These are phyloP conservation scores for Sycobia sp. DNA, from an alignment of 1,140 invertebrate genomes.

Conservation along the genomic window DNA sequence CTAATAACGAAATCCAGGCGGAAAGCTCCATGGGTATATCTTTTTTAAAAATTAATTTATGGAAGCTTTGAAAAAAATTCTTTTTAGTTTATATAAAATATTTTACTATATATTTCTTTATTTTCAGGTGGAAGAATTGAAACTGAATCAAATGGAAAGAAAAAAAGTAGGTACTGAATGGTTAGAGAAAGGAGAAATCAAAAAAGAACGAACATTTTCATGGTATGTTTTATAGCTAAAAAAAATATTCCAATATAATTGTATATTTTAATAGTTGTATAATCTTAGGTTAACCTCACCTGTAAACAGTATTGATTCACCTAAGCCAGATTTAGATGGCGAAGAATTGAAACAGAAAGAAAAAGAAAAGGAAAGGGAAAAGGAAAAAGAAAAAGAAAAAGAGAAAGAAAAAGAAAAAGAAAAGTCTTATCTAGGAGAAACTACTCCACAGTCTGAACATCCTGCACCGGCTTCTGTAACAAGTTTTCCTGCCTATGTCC, in stretches of 20 bases:
- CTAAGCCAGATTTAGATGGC: slow-evolving; percentile 43
- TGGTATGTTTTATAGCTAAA: slow-evolving; percentile 35
- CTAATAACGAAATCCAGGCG: slow-evolving; percentile 46
- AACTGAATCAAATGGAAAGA: slow-evolving; percentile 56
- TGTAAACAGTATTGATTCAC: slow-evolving; percentile 35
- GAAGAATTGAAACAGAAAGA: slow-evolving; percentile 48
- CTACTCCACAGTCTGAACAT: slow-evolving; percentile 33
- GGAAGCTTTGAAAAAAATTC: not conserved
- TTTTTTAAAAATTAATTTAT: not conserved
- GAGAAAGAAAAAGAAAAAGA: slow-evolving; percentile 49
- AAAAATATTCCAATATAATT: no score
- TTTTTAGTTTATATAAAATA: not conserved
- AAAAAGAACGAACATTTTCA: slow-evolving; percentile 46
- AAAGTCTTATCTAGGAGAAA: slow-evolving; percentile 38
- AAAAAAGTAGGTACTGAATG: slow-evolving; percentile 48
- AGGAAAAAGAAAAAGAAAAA: slow-evolving; percentile 46
- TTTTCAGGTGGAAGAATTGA: slow-evolving; percentile 55
- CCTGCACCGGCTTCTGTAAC: slow-evolving; percentile 35
- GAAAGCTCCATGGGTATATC: slow-evolving; percentile 56
- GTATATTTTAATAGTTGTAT: no score
- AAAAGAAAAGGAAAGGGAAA: slow-evolving; percentile 49
- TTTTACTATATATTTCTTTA: not conserved
- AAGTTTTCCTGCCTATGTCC: slow-evolving; percentile 50
- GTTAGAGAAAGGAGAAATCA: slow-evolving; percentile 48
- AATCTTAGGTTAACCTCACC: slow-evolving; percentile 28